Conservation (phyloP, 2,113 vertebrate genomes). For the Hypocryptadius cinnamomeus region DNA sequence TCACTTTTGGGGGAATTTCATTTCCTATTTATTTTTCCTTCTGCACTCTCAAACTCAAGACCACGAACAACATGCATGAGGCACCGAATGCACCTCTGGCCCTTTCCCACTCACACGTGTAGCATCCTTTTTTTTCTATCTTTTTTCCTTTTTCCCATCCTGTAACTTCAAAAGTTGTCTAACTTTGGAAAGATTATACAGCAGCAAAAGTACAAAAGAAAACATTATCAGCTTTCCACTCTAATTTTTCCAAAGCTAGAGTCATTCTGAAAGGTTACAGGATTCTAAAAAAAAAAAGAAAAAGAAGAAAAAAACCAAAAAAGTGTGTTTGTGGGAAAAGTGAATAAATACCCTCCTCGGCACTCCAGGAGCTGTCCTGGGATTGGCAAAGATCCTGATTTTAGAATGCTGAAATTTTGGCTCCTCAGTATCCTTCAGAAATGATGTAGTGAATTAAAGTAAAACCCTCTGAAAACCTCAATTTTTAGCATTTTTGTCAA, state of each 20-base stretch:
- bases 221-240: slow-evolving; percentile 38
- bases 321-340: neutral
- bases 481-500: neutral
- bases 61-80: neutral
- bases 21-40: neutral
- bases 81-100: neutral
- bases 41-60: neutral
- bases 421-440: neutral
- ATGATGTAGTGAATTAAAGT: neutral
- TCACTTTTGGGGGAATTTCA: neutral
- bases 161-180: slow-evolving; percentile 21
- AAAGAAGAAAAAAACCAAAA: neutral
- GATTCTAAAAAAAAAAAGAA: neutral
- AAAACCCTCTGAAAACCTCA: neutral
- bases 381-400: neutral
- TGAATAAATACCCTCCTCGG: neutral
- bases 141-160: neutral
- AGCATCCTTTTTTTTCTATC: neutral
- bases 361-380: neutral
- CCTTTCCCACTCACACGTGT: neutral
- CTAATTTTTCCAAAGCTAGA: slow-evolving; percentile 41
- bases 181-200: slow-evolving; percentile 40
- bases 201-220: slow-evolving; percentile 40
- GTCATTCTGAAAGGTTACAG: slow-evolving; percentile 35
- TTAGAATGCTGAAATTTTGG: neutral